A percentile compares a stretch with the other conserved stretches of the same genome.
Evolutionary conservation across 2,797 vertebrate genomes (phyloP).

Genomic region (Anas bernieri): DNA sequence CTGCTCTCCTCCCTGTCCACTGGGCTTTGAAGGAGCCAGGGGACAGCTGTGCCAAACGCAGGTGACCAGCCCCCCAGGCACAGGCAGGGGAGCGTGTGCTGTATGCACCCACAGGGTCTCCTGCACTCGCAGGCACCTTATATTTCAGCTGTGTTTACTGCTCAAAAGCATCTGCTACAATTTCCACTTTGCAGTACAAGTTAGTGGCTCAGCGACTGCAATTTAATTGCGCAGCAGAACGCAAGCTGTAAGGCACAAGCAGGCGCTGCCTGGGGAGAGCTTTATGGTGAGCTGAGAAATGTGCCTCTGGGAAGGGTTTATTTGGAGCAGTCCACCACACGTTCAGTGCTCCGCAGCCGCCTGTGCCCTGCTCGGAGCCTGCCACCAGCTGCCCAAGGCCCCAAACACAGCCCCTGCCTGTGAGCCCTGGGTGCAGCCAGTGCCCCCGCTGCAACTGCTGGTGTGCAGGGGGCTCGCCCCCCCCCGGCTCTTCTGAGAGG

Average conservation of each 20-base stretch:
- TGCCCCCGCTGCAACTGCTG: not conserved
- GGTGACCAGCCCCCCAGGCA: not conserved
- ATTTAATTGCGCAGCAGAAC: constrained; percentile 35
- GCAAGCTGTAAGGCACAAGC: not conserved
- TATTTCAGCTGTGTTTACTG: not conserved
- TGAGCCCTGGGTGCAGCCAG: not conserved
- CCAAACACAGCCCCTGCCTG: too few relatives aligned
- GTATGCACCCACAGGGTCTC: not conserved
- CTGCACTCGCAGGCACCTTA: not conserved
- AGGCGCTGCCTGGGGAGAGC: not conserved
- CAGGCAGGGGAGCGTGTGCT: not conserved
- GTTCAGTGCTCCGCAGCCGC: not conserved
- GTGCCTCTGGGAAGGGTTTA: not conserved
- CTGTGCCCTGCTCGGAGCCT: not conserved
- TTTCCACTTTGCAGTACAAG: constrained; percentile 20
- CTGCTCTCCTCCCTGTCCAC: not conserved
- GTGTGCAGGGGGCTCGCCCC: not conserved
- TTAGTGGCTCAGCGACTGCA: constrained; percentile 10
- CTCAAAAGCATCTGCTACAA: constrained; percentile 37
- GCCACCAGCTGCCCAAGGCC: too few relatives aligned
- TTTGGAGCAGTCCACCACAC: not conserved
- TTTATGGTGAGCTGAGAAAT: not conserved
- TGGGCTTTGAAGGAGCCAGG: not conserved
- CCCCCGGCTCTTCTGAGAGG: not conserved
- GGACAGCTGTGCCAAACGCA: not conserved